phyloP scores from a whole-genome alignment of 2,888 invertebrate genomes.

The Drosophila merina region DNA sequence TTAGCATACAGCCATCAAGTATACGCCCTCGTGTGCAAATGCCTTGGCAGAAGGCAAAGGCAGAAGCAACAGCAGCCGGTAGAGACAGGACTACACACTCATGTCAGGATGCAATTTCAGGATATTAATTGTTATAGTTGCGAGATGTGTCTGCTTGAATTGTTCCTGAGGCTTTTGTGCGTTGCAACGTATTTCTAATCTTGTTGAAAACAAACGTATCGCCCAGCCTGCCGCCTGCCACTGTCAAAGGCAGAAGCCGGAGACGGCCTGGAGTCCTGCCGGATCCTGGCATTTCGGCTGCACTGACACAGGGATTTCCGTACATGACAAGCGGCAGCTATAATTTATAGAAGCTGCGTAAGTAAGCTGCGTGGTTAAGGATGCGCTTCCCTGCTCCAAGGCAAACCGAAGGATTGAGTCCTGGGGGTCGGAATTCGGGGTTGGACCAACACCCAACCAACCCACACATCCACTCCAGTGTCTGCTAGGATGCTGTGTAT shows the following conservation, averaged over 20 bases:
- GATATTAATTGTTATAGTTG: slow-evolving; percentile 80
- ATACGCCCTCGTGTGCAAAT: slow-evolving; percentile 62
- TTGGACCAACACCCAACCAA: slow-evolving; percentile 2
- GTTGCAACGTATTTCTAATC: slow-evolving; percentile 76
- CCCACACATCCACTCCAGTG: slow-evolving; percentile 15
- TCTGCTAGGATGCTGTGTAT: slow-evolving; percentile 53
- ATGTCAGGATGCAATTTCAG: slow-evolving; percentile 56
- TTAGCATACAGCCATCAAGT: slow-evolving; percentile 71
- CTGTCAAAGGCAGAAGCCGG: slow-evolving; percentile 64
- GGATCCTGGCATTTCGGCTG: slow-evolving; percentile 67
- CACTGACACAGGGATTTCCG: slow-evolving; percentile 82
- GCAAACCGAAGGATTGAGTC: slow-evolving; percentile 4
- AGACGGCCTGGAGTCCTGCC: slow-evolving; percentile 58
- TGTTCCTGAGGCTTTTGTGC: slow-evolving; percentile 75
- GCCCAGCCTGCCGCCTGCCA: slow-evolving; percentile 53
- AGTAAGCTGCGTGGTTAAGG: slow-evolving; percentile 69
- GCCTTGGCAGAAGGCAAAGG: slow-evolving; percentile 13
- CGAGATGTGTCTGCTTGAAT: slow-evolving; percentile 78
- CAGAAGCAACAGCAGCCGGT: slow-evolving; percentile 28
- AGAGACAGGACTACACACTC: slow-evolving; percentile 43
- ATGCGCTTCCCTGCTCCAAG: slow-evolving; percentile 45
- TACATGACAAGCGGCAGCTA: slow-evolving; percentile 82
- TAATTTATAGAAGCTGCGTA: slow-evolving; percentile 80
- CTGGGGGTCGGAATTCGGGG: neutral
- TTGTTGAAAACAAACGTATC: slow-evolving; percentile 81